Evolutionary conservation across 2,797 vertebrate genomes (phyloP), one percentile per base, ranked within the genome.

Genomic region (Zenarchopterus dispar): DNA sequence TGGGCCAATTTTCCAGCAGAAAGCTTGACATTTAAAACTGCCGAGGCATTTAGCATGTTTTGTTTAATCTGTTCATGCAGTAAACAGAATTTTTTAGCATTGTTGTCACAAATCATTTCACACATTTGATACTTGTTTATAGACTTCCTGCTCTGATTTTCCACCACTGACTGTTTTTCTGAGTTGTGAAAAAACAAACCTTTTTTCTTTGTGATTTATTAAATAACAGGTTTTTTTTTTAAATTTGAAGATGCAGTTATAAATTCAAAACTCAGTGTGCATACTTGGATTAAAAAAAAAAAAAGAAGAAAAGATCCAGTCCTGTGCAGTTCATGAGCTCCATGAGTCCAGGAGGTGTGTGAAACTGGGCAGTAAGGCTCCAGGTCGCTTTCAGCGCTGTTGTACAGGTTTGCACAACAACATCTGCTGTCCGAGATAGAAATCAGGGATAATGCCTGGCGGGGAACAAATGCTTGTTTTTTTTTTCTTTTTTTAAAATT

Each of bases 351-450:
- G 56, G 62, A 56, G 56, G 51, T 17, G 16, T 15, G 6, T 3
- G 52, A 49, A 58, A 53, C 62, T 62, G 10, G 0, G 0, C 11
- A 43, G 41, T 66, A 59, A 64, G 23, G 63, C 61, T 62, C 49
- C 13, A 8, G 19, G 64, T 66, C 70, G 44, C 75, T 83, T 84
- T 78, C 73, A 73, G 46, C 17, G 43, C 49, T 41, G 71, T 84
- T 56, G 62, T 61, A 47, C 65, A 75, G 59, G 59, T 60, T 46
- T 57, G 15, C 58, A 82, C 78, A 84, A 83, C 83, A 86, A 80
- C 87, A 88, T 84, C 79, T 85, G 83, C 53, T 71, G 61, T 68
- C 65, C 0, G 44, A 68, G 62, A 46, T 66, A n/a, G 54, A 21
- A 72, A 65, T 63, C 56, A 54, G 69, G 63, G 73, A 60, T 59